Evolutionary conservation across 2,888 invertebrate species (phyloP).

Genomic region (Lasioglossum lativentre): DNA sequence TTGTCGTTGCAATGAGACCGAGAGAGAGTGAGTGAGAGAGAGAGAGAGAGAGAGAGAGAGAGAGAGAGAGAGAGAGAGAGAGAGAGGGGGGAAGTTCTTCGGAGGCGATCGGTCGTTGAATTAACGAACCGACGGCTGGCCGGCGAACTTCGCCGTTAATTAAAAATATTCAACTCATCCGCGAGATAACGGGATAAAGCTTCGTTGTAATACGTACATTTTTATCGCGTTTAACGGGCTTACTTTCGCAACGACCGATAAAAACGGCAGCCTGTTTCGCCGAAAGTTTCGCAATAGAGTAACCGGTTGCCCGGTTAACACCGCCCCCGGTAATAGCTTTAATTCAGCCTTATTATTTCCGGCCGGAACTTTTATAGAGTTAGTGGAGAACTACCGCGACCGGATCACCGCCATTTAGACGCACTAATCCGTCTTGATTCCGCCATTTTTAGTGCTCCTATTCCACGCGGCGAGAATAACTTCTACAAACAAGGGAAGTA

Average conservation of each 20-base stretch:
- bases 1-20: no score
- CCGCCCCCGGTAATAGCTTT: slow-evolving; percentile 67
- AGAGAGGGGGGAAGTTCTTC: background rate
- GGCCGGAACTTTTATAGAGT: slow-evolving; percentile 65
- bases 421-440: slow-evolving; percentile 57
- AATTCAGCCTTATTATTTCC: slow-evolving; percentile 73
- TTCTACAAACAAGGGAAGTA: no score
- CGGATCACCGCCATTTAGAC: slow-evolving; percentile 47
- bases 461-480: background rate
- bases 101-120: slow-evolving; percentile 23
- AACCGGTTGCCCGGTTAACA: slow-evolving; percentile 56
- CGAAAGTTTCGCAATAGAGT: slow-evolving; percentile 68
- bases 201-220: slow-evolving; percentile 42
- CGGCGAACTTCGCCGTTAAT: slow-evolving; percentile 51
- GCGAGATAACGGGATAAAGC: slow-evolving; percentile 33
- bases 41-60: background rate
- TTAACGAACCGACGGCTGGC: slow-evolving; percentile 7
- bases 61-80: background rate
- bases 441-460: slow-evolving; percentile 23
- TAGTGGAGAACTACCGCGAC: slow-evolving; percentile 26
- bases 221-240: slow-evolving; percentile 53
- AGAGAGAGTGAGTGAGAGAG: no score
- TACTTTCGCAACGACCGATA: slow-evolving; percentile 48
- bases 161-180: slow-evolving; percentile 62
- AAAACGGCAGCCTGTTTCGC: slow-evolving; percentile 45